phyloP scores from a whole-genome alignment of 37 sponge, comb jelly and placozoan genomes.

The Mnemiopsis leidyi region DNA sequence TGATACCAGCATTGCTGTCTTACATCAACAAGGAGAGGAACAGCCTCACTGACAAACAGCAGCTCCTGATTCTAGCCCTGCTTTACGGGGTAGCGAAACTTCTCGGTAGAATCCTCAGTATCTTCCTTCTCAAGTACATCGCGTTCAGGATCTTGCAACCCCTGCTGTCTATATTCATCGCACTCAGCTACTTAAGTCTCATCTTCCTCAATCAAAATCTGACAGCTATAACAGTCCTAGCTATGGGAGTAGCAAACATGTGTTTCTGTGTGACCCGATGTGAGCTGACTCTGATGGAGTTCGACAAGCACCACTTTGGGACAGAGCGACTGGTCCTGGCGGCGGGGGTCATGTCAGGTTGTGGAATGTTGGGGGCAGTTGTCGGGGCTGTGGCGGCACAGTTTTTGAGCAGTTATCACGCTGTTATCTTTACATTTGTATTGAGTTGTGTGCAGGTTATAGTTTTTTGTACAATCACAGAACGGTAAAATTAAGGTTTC shows the following conservation, averaged over 20 bases:
- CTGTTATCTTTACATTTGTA: not conserved
- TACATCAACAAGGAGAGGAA: not conserved
- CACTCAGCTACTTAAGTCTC: not conserved
- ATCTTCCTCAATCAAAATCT: not conserved
- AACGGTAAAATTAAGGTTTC: no score
- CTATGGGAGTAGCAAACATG: constrained; percentile 26
- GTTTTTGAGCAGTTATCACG: not conserved
- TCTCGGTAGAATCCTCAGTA: not conserved
- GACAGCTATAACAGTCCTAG: not conserved
- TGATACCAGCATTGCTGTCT: not conserved
- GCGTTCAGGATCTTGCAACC: not conserved
- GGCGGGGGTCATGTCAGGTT: no score
- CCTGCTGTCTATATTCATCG: not conserved
- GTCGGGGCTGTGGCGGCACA: not conserved
- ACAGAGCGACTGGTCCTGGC: not conserved
- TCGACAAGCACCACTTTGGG: not conserved
- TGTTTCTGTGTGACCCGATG: not conserved
- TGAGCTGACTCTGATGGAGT: constrained; percentile 24
- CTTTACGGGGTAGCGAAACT: not conserved
- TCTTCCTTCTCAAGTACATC: not conserved
- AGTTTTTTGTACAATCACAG: not conserved
- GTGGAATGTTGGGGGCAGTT: not conserved
- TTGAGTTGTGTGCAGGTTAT: not conserved
- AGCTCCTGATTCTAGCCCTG: not conserved
- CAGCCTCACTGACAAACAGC: not conserved